Conservation (phyloP, 1,140 invertebrate genomes). For the Rhagoletis zephyria region DNA sequence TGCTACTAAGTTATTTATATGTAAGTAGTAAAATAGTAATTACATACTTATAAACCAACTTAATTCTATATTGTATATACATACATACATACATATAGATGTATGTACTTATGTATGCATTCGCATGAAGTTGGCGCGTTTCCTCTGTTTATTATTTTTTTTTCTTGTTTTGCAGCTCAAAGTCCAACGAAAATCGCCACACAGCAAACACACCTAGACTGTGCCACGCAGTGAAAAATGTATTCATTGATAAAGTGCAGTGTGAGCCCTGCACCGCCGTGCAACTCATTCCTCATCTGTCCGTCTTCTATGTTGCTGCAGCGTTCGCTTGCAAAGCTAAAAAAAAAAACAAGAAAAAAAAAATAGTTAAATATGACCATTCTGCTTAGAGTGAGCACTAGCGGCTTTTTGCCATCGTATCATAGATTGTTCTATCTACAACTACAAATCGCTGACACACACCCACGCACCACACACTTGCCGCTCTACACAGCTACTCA, state of each 20-base stretch:
- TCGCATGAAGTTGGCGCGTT: neutral
- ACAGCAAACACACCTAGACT: neutral
- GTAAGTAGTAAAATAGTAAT: neutral
- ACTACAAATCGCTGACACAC: constrained; percentile 32
- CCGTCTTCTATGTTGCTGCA: neutral
- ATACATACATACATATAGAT: too few species aligned
- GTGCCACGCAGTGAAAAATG: constrained; percentile 32
- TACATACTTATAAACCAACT: too few species aligned
- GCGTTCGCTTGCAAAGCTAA: neutral
- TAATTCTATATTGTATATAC: neutral
- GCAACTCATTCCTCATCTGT: constrained; percentile 32
- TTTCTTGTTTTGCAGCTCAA: neutral
- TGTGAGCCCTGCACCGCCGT: neutral
- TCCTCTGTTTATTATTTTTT: neutral
- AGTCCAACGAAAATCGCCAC: constrained; percentile 33
- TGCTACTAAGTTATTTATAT: neutral
- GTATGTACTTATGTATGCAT: too few species aligned
- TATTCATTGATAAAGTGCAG: constrained; percentile 39
- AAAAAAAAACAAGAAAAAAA: too few species aligned
- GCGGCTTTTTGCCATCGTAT: neutral
- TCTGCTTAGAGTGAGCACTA: neutral
- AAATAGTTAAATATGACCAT: neutral
- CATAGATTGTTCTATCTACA: constrained; percentile 24
- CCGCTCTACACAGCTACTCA: neutral
- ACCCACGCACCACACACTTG: neutral